A percentile compares a stretch with the other conserved stretches of the same genome.
Conservation (phyloP, 1,140 invertebrate species). For the Apocrypta bakeri region DNA sequence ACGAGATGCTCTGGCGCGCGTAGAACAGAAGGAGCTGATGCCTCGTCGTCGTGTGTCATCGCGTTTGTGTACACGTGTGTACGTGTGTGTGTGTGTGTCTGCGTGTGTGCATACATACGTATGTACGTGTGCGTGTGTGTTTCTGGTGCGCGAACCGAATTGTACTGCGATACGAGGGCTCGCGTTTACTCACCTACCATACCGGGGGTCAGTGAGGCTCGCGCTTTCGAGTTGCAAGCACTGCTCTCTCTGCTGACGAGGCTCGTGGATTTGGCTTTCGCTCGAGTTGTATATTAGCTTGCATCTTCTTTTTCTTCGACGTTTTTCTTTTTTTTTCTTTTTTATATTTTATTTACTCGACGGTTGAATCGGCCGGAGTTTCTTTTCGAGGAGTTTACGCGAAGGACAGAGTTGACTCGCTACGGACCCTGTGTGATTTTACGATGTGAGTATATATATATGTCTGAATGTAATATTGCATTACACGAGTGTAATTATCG, state of each 20-base stretch:
- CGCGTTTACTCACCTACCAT: slow-evolving; percentile 63
- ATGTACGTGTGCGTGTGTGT: slow-evolving; percentile 10
- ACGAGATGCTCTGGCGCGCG: slow-evolving; percentile 5
- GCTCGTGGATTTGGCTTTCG: not conserved
- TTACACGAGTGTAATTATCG: no score
- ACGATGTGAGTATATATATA: not conserved
- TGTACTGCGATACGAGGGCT: slow-evolving; percentile 46
- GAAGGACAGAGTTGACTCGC: not conserved
- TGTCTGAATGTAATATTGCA: no score
- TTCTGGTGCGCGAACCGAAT: slow-evolving; percentile 41
- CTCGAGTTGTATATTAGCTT: not conserved
- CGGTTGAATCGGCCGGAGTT: no score
- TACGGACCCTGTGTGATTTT: not conserved
- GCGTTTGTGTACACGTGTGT: no score
- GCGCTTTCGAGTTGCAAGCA: slow-evolving; percentile 69
- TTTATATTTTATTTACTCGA: no score
- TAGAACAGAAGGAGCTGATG: slow-evolving; percentile 1
- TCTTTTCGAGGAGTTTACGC: no score
- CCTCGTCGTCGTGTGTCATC: slow-evolving; percentile 11
- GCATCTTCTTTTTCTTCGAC: slow-evolving; percentile 12
- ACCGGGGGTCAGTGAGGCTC: slow-evolving; percentile 67
- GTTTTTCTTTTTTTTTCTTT: no score
- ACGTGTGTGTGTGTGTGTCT: slow-evolving; percentile 8
- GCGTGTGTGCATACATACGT: no score
- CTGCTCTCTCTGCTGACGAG: slow-evolving; percentile 42